A percentile compares a stretch with the other conserved stretches of the same genome.
These are phyloP conservation scores for Cosmia pyralina DNA, from an alignment of 2,888 invertebrate genomes.

Conservation along the genomic window DNA sequence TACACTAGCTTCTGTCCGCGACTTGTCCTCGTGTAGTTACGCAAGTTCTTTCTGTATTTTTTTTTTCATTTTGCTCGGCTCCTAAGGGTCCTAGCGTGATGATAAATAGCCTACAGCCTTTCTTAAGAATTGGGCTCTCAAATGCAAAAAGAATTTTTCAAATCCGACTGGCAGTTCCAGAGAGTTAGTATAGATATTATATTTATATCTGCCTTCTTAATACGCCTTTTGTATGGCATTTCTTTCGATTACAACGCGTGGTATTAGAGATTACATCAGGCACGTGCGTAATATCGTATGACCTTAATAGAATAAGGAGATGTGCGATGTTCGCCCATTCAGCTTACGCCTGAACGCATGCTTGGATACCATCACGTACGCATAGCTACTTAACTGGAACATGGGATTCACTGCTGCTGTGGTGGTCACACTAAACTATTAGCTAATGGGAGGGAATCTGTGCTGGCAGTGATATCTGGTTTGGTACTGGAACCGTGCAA, in stretches of 20 bases:
- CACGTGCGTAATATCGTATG: slow-evolving; percentile 73
- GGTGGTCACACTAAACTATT: slow-evolving; percentile 7
- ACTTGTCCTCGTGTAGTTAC: too few species aligned
- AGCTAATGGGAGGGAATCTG: slow-evolving; percentile 8
- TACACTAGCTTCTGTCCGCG: too few species aligned
- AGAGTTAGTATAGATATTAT: background rate
- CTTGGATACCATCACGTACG: slow-evolving; percentile 68
- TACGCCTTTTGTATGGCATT: slow-evolving; percentile 46
- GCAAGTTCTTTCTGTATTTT: too few species aligned
- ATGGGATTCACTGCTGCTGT: slow-evolving; percentile 50
- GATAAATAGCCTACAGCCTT: too few species aligned
- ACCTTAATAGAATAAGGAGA: slow-evolving; percentile 79
- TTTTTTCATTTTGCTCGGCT: too few species aligned
- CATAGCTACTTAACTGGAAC: slow-evolving; percentile 60
- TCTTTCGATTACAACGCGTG: slow-evolving; percentile 65
- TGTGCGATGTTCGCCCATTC: slow-evolving; percentile 68
- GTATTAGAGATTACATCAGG: slow-evolving; percentile 76
- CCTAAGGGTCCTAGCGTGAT: too few species aligned
- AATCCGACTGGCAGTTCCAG: too few species aligned
- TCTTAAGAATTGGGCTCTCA: too few species aligned
- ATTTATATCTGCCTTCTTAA: slow-evolving; percentile 36
- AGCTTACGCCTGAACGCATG: slow-evolving; percentile 68
- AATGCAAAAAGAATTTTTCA: too few species aligned
- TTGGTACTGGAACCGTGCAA: background rate
- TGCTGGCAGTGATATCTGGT: background rate